Evolutionary conservation across 37 sponge, comb jelly and placozoan genomes (phyloP), one percentile per base, ranked within the genome.

Genomic region (Mnemiopsis leidyi): DNA sequence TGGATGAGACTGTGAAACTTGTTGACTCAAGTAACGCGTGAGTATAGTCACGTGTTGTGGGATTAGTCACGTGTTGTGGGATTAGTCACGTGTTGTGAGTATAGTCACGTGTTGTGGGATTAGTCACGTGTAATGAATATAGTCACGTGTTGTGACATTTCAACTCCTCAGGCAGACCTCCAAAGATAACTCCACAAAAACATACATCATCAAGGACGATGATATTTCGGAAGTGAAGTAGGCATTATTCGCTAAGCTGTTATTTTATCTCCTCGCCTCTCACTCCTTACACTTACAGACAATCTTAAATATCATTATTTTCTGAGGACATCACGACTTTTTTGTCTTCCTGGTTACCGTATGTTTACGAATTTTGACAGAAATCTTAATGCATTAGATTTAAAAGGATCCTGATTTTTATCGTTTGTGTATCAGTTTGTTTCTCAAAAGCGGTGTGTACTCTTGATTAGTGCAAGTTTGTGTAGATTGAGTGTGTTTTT

Each of bases 131-230:
- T 48, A 18, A 48, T 48, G 61, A 18, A 13, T 48, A 18, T 48
- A 18, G 61, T 48, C 61, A 48, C 61, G 61, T 48, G 61, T 48
- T 48, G 13, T 48, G 61, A 18, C 9, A 18, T 48, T 48, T 48
- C 24, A 28, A 69, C 2, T 5, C 28, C 73, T 28, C 2, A 25
- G 73, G 24, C 28, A 69, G 9, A 3, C 29, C 73, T 21, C 29
- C 2, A 21, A 69, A 25, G 28, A 69, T 3, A 20, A 25, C 29
- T 25, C 24, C 32, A 38, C 90, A 20, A 85, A 35, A 3, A 85
- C 90, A 28, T 85, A 85, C 35, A 38, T 85, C 40, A 85, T 85
- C 25, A 37, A 32, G 21, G 90, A 85, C 26, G 90, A 85, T 23
- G 90, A 85, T 0, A 85, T 85, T n/a, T 40, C 61, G 7, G 90